Evolutionary conservation across 30 jellyfish, hydroid and myxozoan species (phyloP).

Genomic region (Rhopilema esculentum): DNA sequence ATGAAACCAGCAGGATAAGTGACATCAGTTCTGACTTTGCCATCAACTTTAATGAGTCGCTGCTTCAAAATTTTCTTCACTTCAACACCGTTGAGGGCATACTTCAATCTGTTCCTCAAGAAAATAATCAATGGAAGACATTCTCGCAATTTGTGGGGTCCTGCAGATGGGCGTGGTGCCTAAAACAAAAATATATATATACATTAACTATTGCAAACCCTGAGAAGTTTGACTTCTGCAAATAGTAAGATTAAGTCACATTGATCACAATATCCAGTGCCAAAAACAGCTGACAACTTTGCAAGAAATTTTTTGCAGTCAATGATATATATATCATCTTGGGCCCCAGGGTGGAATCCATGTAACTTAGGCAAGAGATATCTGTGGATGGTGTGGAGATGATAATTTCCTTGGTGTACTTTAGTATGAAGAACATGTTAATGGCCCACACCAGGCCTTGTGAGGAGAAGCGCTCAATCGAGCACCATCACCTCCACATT

Average conservation of each 20-base stretch:
- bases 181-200: conserved; percentile 23
- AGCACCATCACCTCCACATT: too few species aligned
- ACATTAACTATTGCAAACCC: not conserved
- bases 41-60: conserved; percentile 93
- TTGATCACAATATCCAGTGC: not conserved
- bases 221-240: too few species aligned
- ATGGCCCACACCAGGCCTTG: too few species aligned
- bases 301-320: not conserved
- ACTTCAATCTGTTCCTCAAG: conserved; percentile 91
- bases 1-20: conserved; percentile 97
- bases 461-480: too few species aligned
- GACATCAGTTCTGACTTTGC: conserved; percentile 93
- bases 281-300: not conserved
- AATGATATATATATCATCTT: not conserved
- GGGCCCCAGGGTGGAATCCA: too few species aligned
- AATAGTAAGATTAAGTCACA: too few species aligned
- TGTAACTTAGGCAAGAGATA: too few species aligned
- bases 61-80: conserved; percentile 91
- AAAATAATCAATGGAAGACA: conserved; percentile 93
- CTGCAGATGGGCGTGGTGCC: conserved; percentile 99
- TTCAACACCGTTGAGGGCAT: conserved; percentile 92
- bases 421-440: too few species aligned
- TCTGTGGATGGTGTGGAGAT: too few species aligned
- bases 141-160: conserved; percentile 98
- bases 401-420: too few species aligned